A percentile compares a stretch with the other conserved stretches of the same genome.
These are phyloP conservation scores for Mormyrus iriodes DNA, from an alignment of 2,113 vertebrate species.

Conservation along the genomic window DNA sequence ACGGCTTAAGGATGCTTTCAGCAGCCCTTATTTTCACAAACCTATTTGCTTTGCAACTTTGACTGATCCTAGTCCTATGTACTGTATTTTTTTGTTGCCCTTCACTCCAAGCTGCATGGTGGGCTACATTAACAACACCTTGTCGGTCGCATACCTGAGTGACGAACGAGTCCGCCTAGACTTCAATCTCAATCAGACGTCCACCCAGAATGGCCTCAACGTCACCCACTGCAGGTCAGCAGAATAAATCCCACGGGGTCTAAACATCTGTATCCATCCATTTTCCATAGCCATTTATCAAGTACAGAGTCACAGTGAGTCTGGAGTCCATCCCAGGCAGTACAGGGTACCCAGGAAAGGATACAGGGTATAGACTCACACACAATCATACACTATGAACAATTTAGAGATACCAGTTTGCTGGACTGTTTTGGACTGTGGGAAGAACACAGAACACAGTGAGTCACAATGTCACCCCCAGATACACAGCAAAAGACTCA, in stretches of 20 bases:
- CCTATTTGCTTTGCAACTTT: background rate
- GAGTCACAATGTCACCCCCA: background rate
- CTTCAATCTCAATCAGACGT: slow-evolving; percentile 44
- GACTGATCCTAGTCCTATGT: background rate
- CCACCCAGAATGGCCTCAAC: background rate
- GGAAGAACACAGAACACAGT: background rate
- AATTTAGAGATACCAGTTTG: background rate
- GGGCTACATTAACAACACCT: slow-evolving; percentile 78
- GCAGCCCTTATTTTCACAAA: background rate
- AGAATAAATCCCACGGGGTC: background rate
- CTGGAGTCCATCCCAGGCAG: background rate
- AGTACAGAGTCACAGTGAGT: background rate
- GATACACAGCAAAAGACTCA: background rate
- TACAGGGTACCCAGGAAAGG: background rate
- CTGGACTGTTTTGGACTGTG: background rate
- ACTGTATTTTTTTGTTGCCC: background rate
- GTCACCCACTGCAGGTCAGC: slow-evolving; percentile 75
- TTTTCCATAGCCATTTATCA: background rate
- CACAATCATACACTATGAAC: background rate
- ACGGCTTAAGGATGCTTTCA: background rate
- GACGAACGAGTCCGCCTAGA: slow-evolving; percentile 38
- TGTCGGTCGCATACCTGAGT: slow-evolving; percentile 59
- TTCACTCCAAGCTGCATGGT: slow-evolving; percentile 70
- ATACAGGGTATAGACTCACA: background rate
- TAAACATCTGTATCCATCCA: background rate